phyloP scores from a whole-genome alignment of 2,113 vertebrate genomes.

The Holacanthus passer region DNA sequence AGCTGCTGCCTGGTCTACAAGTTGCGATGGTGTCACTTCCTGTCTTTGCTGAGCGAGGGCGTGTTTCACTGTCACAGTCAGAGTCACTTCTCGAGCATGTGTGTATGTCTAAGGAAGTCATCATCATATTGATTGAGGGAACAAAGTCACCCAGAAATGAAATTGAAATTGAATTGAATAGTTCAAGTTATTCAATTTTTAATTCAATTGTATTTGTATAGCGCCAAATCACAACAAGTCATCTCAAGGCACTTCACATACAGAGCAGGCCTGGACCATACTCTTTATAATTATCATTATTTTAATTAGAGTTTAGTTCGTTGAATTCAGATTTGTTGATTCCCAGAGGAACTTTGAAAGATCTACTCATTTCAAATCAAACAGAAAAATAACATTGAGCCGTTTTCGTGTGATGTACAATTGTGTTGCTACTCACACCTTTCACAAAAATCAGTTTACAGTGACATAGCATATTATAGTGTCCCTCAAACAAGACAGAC shows the following conservation, averaged over 20 bases:
- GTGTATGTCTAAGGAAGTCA: neutral
- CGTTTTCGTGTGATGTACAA: neutral
- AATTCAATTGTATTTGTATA: too few species aligned
- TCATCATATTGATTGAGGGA: neutral
- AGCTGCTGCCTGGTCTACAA: neutral
- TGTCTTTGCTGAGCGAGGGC: neutral
- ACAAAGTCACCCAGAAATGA: neutral
- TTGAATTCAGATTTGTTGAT: neutral
- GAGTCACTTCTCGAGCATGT: neutral
- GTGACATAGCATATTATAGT: neutral
- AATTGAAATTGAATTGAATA: too few species aligned
- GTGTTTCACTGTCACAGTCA: neutral
- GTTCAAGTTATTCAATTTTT: too few species aligned
- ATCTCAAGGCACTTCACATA: too few species aligned
- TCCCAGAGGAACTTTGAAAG: neutral
- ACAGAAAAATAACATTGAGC: neutral
- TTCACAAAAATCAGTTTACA: neutral
- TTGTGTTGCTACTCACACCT: neutral
- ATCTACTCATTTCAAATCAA: neutral
- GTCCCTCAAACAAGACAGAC: neutral
- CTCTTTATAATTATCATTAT: too few species aligned
- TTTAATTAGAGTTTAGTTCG: neutral
- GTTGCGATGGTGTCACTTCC: neutral
- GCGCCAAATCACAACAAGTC: too few species aligned
- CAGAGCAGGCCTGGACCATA: too few species aligned